Evolutionary conservation across 2,113 vertebrate genomes (phyloP), one percentile per base, ranked within the genome.

Genomic region (Odontesthes bonariensis): DNA sequence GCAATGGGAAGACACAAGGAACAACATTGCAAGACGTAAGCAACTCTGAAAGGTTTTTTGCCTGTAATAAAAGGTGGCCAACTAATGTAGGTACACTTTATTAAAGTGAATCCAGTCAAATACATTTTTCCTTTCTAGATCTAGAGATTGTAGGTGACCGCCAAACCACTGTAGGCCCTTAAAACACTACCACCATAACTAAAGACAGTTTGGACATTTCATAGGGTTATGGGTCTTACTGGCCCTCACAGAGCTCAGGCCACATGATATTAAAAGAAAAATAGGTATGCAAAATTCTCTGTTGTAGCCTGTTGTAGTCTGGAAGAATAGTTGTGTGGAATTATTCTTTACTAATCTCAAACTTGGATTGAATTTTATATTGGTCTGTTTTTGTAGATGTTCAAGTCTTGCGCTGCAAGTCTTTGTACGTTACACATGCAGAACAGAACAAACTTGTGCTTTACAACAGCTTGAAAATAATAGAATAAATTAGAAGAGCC

Each of bases 11-110:
- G 93, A 49, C 85, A 77, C 88, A 84, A 71, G 95, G 83, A 92
- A 94, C 22, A 44, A 92, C 81, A 78, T 77, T 93, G 65, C 90
- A 95, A 72, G 96, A 98, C 94, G 96, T 98, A 86, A 95, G 96
- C 6, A 10, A 33, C 54, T 67, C 6, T 44, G 9, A 22, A 35
- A 46, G 46, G 3, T 0, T 19, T 38, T 66, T 33, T 65, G 2
- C n/a, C 52, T 5, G n/a, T 47, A 40, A 31, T 64, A 40, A 64
- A 72, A 7, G 17, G 3, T 49, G 4, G 17, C 1, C 38, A 32
- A 1, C 16, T 59, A 13, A 20, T 67, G 60, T 56, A 68, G 17
- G 22, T 17, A 14, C 12, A 44, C 12, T 51, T 52, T 13, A 5
- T 12, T 60, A 46, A 52, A 33, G 12, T 31, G 6, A 55, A 5